Evolutionary conservation across 2,888 invertebrate species (phyloP).

Genomic region (Philereme vetulata): DNA sequence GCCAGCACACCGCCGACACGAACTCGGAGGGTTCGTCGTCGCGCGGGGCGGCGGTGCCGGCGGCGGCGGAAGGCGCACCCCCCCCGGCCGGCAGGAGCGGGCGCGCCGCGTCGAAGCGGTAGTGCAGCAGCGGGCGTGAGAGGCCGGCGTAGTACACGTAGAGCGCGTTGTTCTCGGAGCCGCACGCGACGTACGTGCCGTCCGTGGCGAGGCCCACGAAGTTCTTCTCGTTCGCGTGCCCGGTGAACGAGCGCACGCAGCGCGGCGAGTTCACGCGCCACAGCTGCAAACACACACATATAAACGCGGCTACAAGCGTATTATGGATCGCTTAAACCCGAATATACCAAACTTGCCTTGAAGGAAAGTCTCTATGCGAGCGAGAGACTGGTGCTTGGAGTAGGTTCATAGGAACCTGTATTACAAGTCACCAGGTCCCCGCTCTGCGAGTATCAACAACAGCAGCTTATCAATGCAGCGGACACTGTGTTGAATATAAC

Average conservation of each 20-base stretch:
- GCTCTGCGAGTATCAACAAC: too few relatives aligned
- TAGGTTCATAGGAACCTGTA: too few relatives aligned
- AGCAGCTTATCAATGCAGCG: too few relatives aligned
- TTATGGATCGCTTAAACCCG: too few relatives aligned
- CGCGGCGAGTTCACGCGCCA: constrained; percentile 93
- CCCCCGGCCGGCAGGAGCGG: constrained; percentile 82
- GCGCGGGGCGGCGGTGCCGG: constrained; percentile 86
- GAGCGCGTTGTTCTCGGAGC: constrained; percentile 96
- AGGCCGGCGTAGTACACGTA: constrained; percentile 96
- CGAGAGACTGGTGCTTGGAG: too few relatives aligned
- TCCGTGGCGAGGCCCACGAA: constrained; percentile 97
- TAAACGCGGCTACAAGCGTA: constrained; percentile 66
- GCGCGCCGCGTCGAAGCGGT: constrained; percentile 92
- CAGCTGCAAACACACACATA: constrained; percentile 69
- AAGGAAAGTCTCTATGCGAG: constrained; percentile 54
- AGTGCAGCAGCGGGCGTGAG: constrained; percentile 92
- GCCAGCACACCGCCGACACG: constrained; percentile 98
- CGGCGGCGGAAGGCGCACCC: constrained; percentile 70
- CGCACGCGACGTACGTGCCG: constrained; percentile 94
- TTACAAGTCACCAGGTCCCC: too few relatives aligned
- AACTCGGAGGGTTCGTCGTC: constrained; percentile 96
- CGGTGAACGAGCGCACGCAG: constrained; percentile 93
- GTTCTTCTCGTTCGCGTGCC: constrained; percentile 97
- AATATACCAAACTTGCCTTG: constrained; percentile 81
- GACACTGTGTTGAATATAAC: too few relatives aligned